Base-by-base conservation (phyloP, 1,140 invertebrate species). In the Colletes latitarsis region DNA sequence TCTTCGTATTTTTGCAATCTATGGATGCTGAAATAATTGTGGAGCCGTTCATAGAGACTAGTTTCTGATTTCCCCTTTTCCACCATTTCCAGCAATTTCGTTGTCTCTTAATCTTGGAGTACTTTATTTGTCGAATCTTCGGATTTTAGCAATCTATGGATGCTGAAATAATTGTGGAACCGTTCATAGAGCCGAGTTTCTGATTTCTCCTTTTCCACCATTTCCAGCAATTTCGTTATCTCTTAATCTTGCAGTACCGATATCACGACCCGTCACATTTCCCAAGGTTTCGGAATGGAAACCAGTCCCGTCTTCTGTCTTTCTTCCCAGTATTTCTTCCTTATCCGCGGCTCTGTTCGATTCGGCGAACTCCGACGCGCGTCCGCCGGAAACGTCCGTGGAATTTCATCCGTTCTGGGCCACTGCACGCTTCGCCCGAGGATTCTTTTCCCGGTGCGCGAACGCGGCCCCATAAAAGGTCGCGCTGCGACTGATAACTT, bases 341-440 rank as follows among this genome's bases (percentile, higher is more conserved):
- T 46, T 63, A 30, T 53, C 62, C 55, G 17, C 52, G 57, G 17
- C 67, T 21, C 4, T 30, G 49, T 46, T 46, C n/a, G 73, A 68
- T 74, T 79, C 71, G 78, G 30, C 62, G 53, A 81, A 75, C 64
- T 19, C 60, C 49, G 70, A 39, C 19, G 58, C 76, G 57, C 77
- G 77, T 78, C 77, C 70, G 77, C 77, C 77, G 77, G 77, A 79
- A 79, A 79, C 77, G 77, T 79, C 69, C 77, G 69, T 79, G 77
- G 77, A 79, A 79, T 79, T 79, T 79, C 77, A 79, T 79, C 77
- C 77, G 77, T 79, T 79, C 78, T 81, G 72, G 71, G 64, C 78
- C 78, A 81, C 63, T 81, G 71, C 71, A 58, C 78, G 62, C 63
- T 46, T 55, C 70, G 60, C 46, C 53, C 21, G 21, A 70, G 52